Evolutionary conservation across 2,797 vertebrate genomes (phyloP), one percentile per base, ranked within the genome.

Genomic region (Fistularia commersonii): DNA sequence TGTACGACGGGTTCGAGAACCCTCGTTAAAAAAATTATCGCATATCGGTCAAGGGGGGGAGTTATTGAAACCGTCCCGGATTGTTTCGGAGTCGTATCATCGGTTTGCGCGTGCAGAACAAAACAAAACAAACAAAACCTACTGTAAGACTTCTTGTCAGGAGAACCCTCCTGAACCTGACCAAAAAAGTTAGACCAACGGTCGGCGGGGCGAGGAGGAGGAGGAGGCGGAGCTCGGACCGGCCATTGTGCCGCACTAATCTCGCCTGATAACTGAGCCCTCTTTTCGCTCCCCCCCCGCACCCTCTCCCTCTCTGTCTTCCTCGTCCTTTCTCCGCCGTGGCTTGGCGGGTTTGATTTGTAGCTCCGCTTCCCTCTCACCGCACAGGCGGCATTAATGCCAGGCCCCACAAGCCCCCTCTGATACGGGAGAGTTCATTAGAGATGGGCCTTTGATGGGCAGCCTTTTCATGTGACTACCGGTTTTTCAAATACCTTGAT

Each of bases 381-480:
- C 57, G 42, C 73, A 66, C 79, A 80, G 90, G 91, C 91, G 85
- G 93, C 93, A 94, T 95, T 97, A 96, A 95, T 94, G 92, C 91
- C 92, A 91, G 92, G 90, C 69, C 70, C 78, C 79, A 69, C 85
- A 79, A 83, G 74, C 84, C 86, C 86, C 92, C 88, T 94, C 93
- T 94, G 95, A 98, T 97, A 95, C 88, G 91, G 94, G 84, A 87
- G 84, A 97, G 95, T 99, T 98, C 95, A 98, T 99, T 99, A 99
- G 94, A 96, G 96, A 97, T 96, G 95, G 93, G 94, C 93, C 95
- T 98, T 98, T 98, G 97, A 98, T 98, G 96, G 93, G 93, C 93
- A 92, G 84, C 78, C 85, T 88, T 90, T 96, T 97, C 93, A 96
- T 94, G 92, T 93, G 92, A 94, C 95, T 94, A 93, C 93, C 92